phyloP scores from a whole-genome alignment of 2,113 vertebrate species.

The Oryzias melastigma region DNA sequence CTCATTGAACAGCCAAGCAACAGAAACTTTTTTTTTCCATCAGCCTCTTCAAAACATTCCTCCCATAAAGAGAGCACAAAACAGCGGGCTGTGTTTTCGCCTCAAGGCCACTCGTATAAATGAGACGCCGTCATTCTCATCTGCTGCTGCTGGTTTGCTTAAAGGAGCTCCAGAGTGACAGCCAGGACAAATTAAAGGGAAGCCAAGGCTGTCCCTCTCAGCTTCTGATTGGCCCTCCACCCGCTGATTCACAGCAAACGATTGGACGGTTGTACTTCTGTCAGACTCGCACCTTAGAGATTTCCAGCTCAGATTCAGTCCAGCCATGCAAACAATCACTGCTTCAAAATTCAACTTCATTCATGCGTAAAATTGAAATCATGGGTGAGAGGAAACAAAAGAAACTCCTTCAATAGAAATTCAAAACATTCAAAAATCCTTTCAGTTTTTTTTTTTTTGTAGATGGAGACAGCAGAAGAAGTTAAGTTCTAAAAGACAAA shows the following conservation, averaged over 20 bases:
- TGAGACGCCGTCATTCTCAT: slow-evolving; percentile 18
- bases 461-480: no score
- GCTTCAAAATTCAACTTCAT: slow-evolving; percentile 6
- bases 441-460: no score
- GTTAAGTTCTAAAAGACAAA: no score
- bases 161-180: slow-evolving; percentile 6
- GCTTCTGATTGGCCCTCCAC: slow-evolving; percentile 38
- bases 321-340: background rate
- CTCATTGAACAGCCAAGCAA: slow-evolving; percentile 24
- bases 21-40: slow-evolving; percentile 11
- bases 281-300: background rate
- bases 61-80: background rate
- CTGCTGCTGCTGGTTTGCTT: slow-evolving; percentile 7
- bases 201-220: slow-evolving; percentile 6
- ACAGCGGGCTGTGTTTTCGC: slow-evolving; percentile 16
- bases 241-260: slow-evolving; percentile 15
- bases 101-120: slow-evolving; percentile 29
- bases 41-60: slow-evolving; percentile 3
- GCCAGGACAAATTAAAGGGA: slow-evolving; percentile 24
- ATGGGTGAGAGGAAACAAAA: background rate
- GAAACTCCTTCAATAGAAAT: background rate
- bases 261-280: slow-evolving; percentile 12
- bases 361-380: slow-evolving; percentile 8
- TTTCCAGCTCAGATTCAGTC: slow-evolving; percentile 2
- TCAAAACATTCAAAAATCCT: no score